Conservation (phyloP, 2,888 invertebrate genomes). For the Campopleginae sp. region DNA sequence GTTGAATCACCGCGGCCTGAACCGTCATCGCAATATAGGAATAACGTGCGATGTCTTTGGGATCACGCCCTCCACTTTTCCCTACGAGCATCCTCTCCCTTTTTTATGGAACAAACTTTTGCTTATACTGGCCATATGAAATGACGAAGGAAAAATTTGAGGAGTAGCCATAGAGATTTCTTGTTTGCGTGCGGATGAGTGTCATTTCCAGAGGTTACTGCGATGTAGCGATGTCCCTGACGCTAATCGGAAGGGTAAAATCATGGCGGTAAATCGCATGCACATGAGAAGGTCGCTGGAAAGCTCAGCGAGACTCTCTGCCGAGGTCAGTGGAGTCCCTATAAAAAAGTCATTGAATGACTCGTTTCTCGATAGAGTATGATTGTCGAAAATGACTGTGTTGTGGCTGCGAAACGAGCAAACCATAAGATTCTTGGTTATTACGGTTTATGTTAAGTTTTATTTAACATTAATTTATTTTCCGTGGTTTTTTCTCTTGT, state of each 20-base stretch:
- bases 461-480: constrained; percentile 28
- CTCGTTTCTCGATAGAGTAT: background rate
- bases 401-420: constrained; percentile 41
- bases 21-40: constrained; percentile 50
- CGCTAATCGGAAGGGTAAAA: background rate
- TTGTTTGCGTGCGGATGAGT: background rate
- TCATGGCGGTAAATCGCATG: constrained; percentile 2
- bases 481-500: constrained; percentile 18
- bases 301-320: background rate
- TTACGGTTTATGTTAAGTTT: constrained; percentile 57
- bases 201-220: background rate
- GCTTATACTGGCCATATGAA: background rate
- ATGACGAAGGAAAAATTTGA: constrained; percentile 10
- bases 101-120: constrained; percentile 59
- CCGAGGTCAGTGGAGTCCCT: background rate
- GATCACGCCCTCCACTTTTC: constrained; percentile 29
- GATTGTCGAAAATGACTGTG: background rate
- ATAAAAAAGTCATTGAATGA: constrained; percentile 30
- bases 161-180: background rate
- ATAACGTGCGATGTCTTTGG: constrained; percentile 46
- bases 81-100: constrained; percentile 19
- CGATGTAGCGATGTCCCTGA: background rate
- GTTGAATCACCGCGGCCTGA: constrained; percentile 50
- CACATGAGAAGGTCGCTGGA: background rate
- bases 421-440: constrained; percentile 58